phyloP scores from a whole-genome alignment of 2,888 invertebrate genomes.

The Drosophila setosimentum region DNA sequence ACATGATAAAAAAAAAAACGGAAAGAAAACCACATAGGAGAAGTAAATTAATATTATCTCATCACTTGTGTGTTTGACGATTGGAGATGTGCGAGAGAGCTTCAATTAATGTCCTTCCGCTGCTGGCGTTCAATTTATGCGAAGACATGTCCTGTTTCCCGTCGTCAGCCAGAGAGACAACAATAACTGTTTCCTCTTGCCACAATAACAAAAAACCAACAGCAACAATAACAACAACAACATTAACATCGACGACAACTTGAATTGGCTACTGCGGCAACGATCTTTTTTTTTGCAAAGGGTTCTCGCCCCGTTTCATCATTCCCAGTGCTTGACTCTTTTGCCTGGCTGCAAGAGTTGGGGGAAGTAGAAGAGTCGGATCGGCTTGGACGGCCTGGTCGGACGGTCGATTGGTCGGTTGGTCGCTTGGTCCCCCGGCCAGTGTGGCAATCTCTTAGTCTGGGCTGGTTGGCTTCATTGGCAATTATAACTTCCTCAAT shows the following conservation, averaged over 20 bases:
- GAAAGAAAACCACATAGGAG: not conserved
- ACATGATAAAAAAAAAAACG: not conserved
- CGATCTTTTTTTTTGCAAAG: slow-evolving; percentile 56
- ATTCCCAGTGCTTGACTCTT: slow-evolving; percentile 50
- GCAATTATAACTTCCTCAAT: slow-evolving; percentile 85
- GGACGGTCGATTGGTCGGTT: slow-evolving; percentile 14
- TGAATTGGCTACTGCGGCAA: slow-evolving; percentile 51
- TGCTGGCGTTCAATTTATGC: slow-evolving; percentile 75
- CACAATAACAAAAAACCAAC: slow-evolving; percentile 27
- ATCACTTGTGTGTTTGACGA: slow-evolving; percentile 18
- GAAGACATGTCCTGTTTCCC: slow-evolving; percentile 80
- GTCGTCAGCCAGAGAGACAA: slow-evolving; percentile 59
- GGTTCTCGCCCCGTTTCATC: slow-evolving; percentile 48
- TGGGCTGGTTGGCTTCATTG: slow-evolving; percentile 67
- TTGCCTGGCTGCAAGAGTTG: slow-evolving; percentile 17
- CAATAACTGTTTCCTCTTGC: slow-evolving; percentile 76
- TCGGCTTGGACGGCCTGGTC: slow-evolving; percentile 31
- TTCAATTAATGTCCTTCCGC: slow-evolving; percentile 77
- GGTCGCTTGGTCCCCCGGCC: slow-evolving; percentile 28
- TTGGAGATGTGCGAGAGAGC: slow-evolving; percentile 22
- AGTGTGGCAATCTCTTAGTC: slow-evolving; percentile 47
- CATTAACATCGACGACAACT: slow-evolving; percentile 39
- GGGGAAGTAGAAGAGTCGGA: slow-evolving; percentile 14
- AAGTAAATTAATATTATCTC: slow-evolving; percentile 22
- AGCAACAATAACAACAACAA: slow-evolving; percentile 13